A percentile compares a stretch with the other conserved stretches of the same genome.
Conservation (phyloP, 2,113 vertebrate species). For the Struthidea cinerea region DNA sequence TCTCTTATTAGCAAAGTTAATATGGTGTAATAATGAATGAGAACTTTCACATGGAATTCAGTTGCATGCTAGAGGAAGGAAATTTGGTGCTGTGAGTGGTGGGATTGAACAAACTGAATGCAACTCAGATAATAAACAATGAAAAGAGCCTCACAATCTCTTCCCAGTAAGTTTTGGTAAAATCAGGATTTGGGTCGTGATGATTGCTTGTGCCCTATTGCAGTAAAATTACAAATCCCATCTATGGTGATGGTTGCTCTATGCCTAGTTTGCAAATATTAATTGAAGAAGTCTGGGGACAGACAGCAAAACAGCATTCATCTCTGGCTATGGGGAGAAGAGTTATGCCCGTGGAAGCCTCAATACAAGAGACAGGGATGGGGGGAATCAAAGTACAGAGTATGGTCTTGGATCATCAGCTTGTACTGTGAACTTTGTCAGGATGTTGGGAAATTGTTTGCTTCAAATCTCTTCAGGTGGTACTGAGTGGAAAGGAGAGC, state of each 20-base stretch:
- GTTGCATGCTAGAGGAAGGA: background rate
- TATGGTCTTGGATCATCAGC: slow-evolving; percentile 1
- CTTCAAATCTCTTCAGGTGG: background rate
- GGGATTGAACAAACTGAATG: background rate
- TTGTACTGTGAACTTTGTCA: slow-evolving; percentile 39
- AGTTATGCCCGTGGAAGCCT: background rate
- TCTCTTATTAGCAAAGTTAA: background rate
- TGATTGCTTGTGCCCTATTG: background rate
- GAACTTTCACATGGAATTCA: background rate
- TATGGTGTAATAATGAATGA: fast-evolving
- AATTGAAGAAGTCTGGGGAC: background rate
- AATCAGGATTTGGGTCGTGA: background rate
- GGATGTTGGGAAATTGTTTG: slow-evolving; percentile 10
- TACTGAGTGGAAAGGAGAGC: background rate
- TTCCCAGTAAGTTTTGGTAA: background rate
- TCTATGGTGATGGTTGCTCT: background rate
- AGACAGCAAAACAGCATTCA: background rate
- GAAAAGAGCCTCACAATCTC: background rate
- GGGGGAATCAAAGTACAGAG: slow-evolving; percentile 38
- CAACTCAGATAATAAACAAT: background rate
- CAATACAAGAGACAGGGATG: background rate
- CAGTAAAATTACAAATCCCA: background rate
- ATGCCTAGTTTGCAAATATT: background rate
- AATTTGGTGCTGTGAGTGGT: fast-evolving
- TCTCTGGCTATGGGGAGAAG: background rate